These are phyloP conservation scores for Agrenia bidenticulata DNA, from an alignment of 2,888 invertebrate genomes.

Conservation along the genomic window DNA sequence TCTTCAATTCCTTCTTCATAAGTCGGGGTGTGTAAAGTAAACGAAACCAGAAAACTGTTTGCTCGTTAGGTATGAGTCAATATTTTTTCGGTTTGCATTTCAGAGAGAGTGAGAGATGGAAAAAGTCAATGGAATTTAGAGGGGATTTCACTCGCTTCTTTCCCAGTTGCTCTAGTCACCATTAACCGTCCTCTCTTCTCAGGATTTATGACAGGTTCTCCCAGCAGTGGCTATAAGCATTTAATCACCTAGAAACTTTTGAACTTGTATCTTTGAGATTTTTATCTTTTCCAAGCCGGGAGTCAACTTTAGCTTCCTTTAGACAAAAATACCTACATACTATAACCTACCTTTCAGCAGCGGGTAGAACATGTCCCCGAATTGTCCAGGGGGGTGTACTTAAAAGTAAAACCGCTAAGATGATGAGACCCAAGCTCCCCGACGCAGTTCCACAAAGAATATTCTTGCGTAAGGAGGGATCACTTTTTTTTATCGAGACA, in stretches of 20 bases:
- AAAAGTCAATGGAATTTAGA: conserved; percentile 15
- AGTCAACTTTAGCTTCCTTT: not conserved
- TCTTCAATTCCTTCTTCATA: conserved; percentile 1
- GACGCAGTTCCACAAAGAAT: not conserved
- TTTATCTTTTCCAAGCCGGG: not conserved
- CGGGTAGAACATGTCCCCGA: not conserved
- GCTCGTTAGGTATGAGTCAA: conserved; percentile 18
- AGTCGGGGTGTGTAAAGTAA: conserved; percentile 7
- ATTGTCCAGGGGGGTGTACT: too few species aligned
- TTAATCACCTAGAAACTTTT: conserved; percentile 11
- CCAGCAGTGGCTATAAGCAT: conserved; percentile 13
- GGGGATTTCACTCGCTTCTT: conserved; percentile 16
- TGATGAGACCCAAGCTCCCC: not conserved
- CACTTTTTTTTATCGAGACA: not conserved
- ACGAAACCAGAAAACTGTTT: conserved; percentile 5
- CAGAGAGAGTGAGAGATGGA: conserved; percentile 15
- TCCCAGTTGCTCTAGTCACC: conserved; percentile 2
- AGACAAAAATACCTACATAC: too few species aligned
- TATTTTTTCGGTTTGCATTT: conserved; percentile 23
- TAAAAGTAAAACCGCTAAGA: not conserved
- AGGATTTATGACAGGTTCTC: conserved; percentile 11
- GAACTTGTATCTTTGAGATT: conserved; percentile 3
- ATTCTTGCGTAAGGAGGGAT: not conserved
- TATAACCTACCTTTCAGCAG: not conserved
- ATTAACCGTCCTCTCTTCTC: conserved; percentile 12